Base-by-base conservation (phyloP, 2,113 vertebrate species). In the Polypterus bichir region DNA sequence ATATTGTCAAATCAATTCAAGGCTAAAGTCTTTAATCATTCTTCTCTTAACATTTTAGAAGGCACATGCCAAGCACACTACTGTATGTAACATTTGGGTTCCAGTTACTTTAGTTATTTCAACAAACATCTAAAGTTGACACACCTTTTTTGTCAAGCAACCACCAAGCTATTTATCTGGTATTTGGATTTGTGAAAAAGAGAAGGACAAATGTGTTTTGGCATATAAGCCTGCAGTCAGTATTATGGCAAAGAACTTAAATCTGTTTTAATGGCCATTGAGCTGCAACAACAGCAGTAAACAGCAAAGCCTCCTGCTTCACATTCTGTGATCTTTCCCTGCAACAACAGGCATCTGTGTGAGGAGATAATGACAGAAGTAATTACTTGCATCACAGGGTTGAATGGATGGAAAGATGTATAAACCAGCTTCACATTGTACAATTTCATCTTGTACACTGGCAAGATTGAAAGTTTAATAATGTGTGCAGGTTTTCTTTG, bases 201-300 rank as follows among this genome's bases (percentile, higher is more conserved):
- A 27, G 27, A 27, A 27, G 27, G 27, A 27, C 27, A 27, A 27
- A 27, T 27, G 27, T 27, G 27, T 27, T 27, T 27, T 27, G 27
- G 27, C 27, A 27, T 27, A 27, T 2, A 27, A 27, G 2, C 27
- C 27, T 27, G 27, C 27, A 27, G 27, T 27, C 27, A 27, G 27
- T 27, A 27, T 27, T 27, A 58, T 58, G 56, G 7, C 46, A 44
- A 44, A 58, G n/a, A 27, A 58, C 27, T 7, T 5, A 9, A 58
- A 58, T 44, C 56, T 7, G 46, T 58, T 58, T 44, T 45, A 58
- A 58, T 45, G 44, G 56, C 44, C 56, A 58, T 44, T 58, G 56
- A 58, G 56, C 56, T 58, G 9, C 56, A 58, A 58, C 44, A 58
- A 58, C 56, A 58, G 56, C 56, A 58, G 9, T 58, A 58, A 58